Evolutionary conservation across 2,888 invertebrate species (phyloP).

Genomic region (Ligdia adustata): DNA sequence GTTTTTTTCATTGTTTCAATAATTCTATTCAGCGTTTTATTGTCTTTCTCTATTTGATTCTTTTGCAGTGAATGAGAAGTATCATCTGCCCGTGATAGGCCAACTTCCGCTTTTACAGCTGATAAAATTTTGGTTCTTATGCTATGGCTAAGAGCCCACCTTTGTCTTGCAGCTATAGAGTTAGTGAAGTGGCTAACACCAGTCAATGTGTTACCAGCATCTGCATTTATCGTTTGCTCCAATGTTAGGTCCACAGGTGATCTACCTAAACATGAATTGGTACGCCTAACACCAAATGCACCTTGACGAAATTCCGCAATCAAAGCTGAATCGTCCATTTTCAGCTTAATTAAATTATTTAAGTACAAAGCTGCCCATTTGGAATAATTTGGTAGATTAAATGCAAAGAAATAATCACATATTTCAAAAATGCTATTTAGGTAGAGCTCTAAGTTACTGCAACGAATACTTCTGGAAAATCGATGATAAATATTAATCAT

Average conservation of each 20-base stretch:
- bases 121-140: constrained; percentile 43
- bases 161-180: constrained; percentile 40
- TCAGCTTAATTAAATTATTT: constrained; percentile 35
- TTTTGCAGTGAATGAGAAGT: constrained; percentile 6
- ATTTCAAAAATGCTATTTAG: constrained; percentile 37
- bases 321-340: constrained; percentile 31
- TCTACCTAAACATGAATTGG: constrained; percentile 27
- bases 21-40: constrained; percentile 7
- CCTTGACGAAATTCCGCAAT: constrained; percentile 33
- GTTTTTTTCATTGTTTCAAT: constrained; percentile 30
- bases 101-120: constrained; percentile 4
- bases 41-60: constrained; percentile 3
- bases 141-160: constrained; percentile 48
- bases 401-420: constrained; percentile 36
- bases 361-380: constrained; percentile 30
- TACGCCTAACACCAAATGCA: constrained; percentile 38
- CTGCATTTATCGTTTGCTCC: constrained; percentile 46
- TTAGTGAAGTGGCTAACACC: constrained; percentile 23
- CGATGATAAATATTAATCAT: constrained; percentile 25
- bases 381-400: constrained; percentile 40
- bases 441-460: constrained; percentile 42
- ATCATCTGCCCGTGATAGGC: constrained; percentile 22
- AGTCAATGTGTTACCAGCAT: constrained; percentile 39
- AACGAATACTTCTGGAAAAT: constrained; percentile 35
- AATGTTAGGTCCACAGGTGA: constrained; percentile 37